Evolutionary conservation across 2,113 vertebrate species (phyloP).

Genomic region (Oryzias celebensis): DNA sequence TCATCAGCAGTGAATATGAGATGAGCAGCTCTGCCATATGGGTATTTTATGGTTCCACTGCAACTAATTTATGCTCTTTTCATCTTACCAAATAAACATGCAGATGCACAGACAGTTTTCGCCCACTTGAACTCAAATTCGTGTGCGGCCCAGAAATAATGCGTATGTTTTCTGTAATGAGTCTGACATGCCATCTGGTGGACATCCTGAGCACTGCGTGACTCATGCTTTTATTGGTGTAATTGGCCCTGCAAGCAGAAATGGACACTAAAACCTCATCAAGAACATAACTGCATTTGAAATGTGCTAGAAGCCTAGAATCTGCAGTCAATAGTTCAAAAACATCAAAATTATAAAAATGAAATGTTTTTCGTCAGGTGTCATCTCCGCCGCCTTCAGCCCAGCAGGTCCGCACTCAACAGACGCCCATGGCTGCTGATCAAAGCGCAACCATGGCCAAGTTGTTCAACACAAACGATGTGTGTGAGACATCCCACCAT

Average conservation of each 20-base stretch:
- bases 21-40: too few relatives aligned
- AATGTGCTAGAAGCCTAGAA: too few relatives aligned
- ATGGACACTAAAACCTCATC: too few relatives aligned
- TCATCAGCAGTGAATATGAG: too few relatives aligned
- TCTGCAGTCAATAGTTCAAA: too few relatives aligned
- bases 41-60: too few relatives aligned
- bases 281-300: too few relatives aligned
- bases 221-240: background rate
- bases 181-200: slow-evolving; percentile 41
- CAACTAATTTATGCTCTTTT: background rate
- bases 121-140: slow-evolving; percentile 4
- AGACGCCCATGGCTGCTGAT: slow-evolving; percentile 81
- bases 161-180: background rate
- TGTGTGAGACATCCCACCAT: slow-evolving; percentile 96
- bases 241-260: background rate
- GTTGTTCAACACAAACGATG: slow-evolving; percentile 88
- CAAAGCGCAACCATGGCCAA: slow-evolving; percentile 87
- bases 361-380: slow-evolving; percentile 73
- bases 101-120: slow-evolving; percentile 5
- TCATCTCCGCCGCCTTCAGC: slow-evolving; percentile 75
- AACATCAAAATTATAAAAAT: too few relatives aligned
- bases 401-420: slow-evolving; percentile 85
- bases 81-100: background rate
- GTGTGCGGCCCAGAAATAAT: background rate
- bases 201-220: background rate